Percentiles rank a stretch among this genome's conserved stretches.
These are phyloP conservation scores for Melanotaenia boesemani DNA, from an alignment of 2,797 vertebrate species.

Conservation along the genomic window DNA sequence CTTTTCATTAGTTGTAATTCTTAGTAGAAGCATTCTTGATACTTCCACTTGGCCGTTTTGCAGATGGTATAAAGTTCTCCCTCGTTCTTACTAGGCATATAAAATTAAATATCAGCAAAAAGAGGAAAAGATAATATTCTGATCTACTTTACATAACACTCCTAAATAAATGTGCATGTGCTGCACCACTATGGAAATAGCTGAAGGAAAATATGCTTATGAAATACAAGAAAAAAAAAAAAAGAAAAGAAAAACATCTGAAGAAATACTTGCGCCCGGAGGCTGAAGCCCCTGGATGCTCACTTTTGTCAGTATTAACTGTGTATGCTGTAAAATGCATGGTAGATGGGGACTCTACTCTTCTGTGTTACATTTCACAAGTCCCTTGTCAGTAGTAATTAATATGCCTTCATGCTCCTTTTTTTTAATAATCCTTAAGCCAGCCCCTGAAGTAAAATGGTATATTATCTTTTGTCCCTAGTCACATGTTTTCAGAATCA, in stretches of 20 bases:
- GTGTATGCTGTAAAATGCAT: background rate
- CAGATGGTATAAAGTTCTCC: background rate
- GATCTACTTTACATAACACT: background rate
- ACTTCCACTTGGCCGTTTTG: slow-evolving; percentile 2
- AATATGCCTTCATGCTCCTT: slow-evolving; percentile 1
- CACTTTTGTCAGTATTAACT: background rate
- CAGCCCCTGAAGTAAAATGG: background rate
- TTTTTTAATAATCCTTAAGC: slow-evolving; percentile 1
- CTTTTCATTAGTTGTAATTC: background rate
- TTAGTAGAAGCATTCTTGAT: background rate
- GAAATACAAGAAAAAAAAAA: background rate
- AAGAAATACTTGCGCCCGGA: too few species aligned
- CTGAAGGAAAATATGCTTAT: background rate
- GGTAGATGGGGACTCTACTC: background rate
- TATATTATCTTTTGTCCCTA: slow-evolving; percentile 12
- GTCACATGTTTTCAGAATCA: slow-evolving; percentile 21
- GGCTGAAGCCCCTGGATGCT: background rate
- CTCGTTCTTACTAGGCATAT: background rate
- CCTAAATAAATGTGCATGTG: background rate
- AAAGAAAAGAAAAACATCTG: too few species aligned
- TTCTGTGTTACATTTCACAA: slow-evolving; percentile 12
- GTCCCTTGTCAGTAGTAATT: background rate
- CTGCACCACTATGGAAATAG: slow-evolving; percentile 1
- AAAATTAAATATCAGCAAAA: background rate
- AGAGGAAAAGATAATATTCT: background rate